Conservation (phyloP, 1,140 invertebrate genomes). For the Zaprionus taronus region DNA sequence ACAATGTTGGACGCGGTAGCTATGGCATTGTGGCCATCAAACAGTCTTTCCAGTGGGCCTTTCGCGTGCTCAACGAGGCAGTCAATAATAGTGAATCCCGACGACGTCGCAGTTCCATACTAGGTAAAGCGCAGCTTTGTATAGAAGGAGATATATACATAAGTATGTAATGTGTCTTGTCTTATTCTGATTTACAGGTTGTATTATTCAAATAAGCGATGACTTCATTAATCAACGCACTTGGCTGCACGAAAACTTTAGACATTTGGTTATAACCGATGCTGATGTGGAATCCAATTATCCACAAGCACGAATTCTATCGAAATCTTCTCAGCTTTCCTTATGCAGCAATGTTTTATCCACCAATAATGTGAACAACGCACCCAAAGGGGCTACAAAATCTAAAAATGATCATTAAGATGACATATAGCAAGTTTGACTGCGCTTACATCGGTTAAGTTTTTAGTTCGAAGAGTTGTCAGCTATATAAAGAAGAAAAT, state of each 20-base stretch:
- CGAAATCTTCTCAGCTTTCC: neutral
- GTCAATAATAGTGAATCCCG: conserved; percentile 86
- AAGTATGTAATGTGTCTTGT: too few relatives aligned
- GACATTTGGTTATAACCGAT: conserved; percentile 32
- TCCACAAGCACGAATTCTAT: too few relatives aligned
- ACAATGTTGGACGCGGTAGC: conserved; percentile 97
- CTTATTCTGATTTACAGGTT: conserved; percentile 85
- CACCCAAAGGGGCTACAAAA: neutral
- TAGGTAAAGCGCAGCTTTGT: conserved; percentile 34
- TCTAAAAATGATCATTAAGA: too few relatives aligned
- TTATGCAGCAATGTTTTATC: neutral
- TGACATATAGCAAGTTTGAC: too few relatives aligned
- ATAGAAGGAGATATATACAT: neutral
- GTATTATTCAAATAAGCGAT: conserved; percentile 95
- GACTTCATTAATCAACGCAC: conserved; percentile 95
- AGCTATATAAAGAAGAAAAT: too few relatives aligned
- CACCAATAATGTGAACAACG: neutral
- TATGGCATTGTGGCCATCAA: conserved; percentile 95
- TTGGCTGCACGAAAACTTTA: conserved; percentile 87
- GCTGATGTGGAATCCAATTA: neutral
- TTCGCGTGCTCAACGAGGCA: conserved; percentile 92
- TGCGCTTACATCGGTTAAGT: too few relatives aligned
- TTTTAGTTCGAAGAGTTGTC: too few relatives aligned
- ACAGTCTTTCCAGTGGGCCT: conserved; percentile 97
- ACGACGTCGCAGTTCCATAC: conserved; percentile 84